These are phyloP conservation scores for Gobius niger DNA, from an alignment of 2,113 vertebrate species.

Conservation along the genomic window DNA sequence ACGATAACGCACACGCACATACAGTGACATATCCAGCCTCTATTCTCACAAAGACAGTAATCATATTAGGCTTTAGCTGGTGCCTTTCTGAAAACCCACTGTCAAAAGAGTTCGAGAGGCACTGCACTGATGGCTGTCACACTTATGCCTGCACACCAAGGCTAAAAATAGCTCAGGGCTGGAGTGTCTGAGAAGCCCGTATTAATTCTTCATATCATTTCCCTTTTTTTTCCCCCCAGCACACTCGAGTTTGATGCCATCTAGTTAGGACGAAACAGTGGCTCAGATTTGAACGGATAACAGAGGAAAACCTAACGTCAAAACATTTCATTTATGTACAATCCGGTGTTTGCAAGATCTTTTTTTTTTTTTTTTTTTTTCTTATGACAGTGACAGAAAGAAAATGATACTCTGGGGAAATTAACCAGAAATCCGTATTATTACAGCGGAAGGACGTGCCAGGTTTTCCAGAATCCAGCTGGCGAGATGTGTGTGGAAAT, in stretches of 20 bases:
- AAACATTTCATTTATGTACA: constrained; percentile 37
- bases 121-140: constrained; percentile 55
- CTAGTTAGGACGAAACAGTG: constrained; percentile 17
- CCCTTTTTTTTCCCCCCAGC: constrained; percentile 25
- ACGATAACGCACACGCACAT: constrained; percentile 29
- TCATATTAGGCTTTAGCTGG: constrained; percentile 69
- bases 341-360: constrained; percentile 33
- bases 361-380: constrained; percentile 18
- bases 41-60: constrained; percentile 65
- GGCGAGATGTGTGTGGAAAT: constrained; percentile 19
- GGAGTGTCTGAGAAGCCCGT: constrained; percentile 32
- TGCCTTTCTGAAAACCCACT: constrained; percentile 61
- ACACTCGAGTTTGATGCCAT: constrained; percentile 22
- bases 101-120: constrained; percentile 40
- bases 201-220: constrained; percentile 32
- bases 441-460: constrained; percentile 44
- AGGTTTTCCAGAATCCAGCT: constrained; percentile 39
- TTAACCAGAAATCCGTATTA: constrained; percentile 52
- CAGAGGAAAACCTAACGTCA: constrained; percentile 51
- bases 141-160: constrained; percentile 18
- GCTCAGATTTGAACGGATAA: constrained; percentile 46
- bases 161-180: constrained; percentile 48
- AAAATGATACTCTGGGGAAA: constrained; percentile 53
- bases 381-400: constrained; percentile 40
- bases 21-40: constrained; percentile 50